Conservation (phyloP, 2,888 invertebrate genomes). For the Lycia hirtaria region DNA sequence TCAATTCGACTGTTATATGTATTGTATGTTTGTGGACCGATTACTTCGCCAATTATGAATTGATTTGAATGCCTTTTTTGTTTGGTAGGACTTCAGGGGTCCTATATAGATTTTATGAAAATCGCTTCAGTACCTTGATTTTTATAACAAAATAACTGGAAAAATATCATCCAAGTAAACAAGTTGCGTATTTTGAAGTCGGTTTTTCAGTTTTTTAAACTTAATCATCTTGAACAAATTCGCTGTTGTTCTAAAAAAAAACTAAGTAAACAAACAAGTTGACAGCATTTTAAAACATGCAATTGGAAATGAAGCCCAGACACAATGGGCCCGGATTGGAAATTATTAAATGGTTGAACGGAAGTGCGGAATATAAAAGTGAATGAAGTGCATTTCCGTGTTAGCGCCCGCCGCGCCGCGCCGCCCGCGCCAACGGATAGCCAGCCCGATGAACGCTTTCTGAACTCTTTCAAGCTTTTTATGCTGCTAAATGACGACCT, state of each 20-base stretch:
- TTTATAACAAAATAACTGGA: no score
- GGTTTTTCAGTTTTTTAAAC: no score
- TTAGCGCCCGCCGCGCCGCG: constrained; percentile 40
- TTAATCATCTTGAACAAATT: neutral
- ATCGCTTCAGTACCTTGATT: no score
- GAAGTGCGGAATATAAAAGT: constrained; percentile 52
- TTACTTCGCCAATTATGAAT: no score
- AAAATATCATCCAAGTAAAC: no score
- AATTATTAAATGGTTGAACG: constrained; percentile 33
- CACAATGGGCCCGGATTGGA: constrained; percentile 20
- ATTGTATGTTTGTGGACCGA: no score
- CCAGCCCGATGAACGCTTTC: constrained; percentile 25
- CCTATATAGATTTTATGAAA: no score
- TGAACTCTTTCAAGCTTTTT: constrained; percentile 8
- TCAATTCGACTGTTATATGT: no score
- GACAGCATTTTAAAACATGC: constrained; percentile 12
- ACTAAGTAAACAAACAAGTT: constrained; percentile 3
- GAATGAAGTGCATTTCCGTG: constrained; percentile 64
- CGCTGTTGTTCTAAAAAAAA: neutral
- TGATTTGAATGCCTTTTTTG: no score
- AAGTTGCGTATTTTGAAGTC: no score
- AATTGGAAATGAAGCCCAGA: constrained; percentile 17
- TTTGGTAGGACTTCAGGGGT: no score
- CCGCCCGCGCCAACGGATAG: constrained; percentile 30
- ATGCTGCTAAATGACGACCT: neutral